Base-by-base conservation (phyloP, 2,113 vertebrate species). In the Myiozetetes cayanensis region DNA sequence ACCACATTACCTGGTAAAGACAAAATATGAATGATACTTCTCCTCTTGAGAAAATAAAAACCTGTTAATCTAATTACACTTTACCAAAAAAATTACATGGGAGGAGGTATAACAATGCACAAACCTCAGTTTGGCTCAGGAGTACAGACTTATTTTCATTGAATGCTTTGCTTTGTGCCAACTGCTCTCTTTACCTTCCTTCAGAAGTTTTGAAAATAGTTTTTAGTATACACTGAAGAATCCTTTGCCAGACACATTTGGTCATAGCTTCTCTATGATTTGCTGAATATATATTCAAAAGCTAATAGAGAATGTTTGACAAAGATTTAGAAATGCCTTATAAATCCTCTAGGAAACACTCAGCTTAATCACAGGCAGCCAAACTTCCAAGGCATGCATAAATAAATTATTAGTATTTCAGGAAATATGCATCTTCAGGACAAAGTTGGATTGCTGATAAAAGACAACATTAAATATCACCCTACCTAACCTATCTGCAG, bases 331-430 rank as follows among this genome's bases (percentile, higher is more conserved):
- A 84, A 90, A 80, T 47, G 65, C 72, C 47, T 81, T 73, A 81
- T 59, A 93, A 90, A 90, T 86, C 68, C 68, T 84, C 58, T 74
- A 71, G 37, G 67, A 90, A 91, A 90, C 58, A 74, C 50, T 86
- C 16, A 2, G 43, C 47, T 95, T 95, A 77, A 96, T 89, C 46
- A 78, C 12, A 70, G 50, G 73, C 61, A 91, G 87, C 56, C 85
- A 93, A 49, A 90, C 24, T 85, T 76, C 31, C 33, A 96, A 89
- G 41, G 53, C 63, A 76, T 87, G 81, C 95, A 87, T 61, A 92
- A 90, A 92, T 58, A 91, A 90, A 68, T 44, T 33, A 82, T 76
- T 72, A 86, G 52, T 78, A 67, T 63, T 94, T 81, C 83, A 90
- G 65, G 85, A 92, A 93, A 92, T 50, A 87, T 8, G 21, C 10